These are phyloP conservation scores for Pangasius larnaudii DNA, from an alignment of 2,797 vertebrate species.

Conservation along the genomic window DNA sequence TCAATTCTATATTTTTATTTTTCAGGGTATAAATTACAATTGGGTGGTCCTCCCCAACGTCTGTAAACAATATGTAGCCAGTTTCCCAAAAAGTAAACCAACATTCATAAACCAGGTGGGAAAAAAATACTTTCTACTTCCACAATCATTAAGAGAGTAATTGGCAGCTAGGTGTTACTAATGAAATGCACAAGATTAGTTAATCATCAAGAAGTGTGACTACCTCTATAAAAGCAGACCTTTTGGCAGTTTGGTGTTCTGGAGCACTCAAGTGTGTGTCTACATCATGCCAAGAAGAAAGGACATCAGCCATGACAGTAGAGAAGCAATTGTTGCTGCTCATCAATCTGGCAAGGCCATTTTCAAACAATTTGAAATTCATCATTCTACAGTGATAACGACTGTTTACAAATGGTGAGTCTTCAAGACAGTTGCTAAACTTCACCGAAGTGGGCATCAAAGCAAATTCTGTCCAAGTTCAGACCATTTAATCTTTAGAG, in stretches of 20 bases:
- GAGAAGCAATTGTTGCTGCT: not conserved
- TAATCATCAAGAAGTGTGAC: not conserved
- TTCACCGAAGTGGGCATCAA: not conserved
- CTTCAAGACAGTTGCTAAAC: not conserved
- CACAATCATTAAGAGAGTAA: no score
- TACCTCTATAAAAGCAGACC: no score
- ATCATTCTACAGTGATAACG: not conserved
- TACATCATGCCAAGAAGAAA: not conserved
- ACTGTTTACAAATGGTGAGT: not conserved
- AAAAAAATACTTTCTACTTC: no score
- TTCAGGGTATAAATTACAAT: not conserved
- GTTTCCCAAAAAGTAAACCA: no score
- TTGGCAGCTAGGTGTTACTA: no score
- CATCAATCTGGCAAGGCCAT: not conserved
- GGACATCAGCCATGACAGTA: not conserved
- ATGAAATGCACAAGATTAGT: no score
- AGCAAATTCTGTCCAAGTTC: not conserved
- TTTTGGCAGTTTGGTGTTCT: no score
- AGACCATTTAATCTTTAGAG: not conserved
- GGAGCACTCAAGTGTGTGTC: no score
- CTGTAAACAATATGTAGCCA: not conserved
- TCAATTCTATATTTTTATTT: not conserved
- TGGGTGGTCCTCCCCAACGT: not conserved
- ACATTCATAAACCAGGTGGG: no score
- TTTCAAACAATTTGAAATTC: not conserved